A percentile compares a stretch with the other conserved stretches of the same genome.
phyloP scores from a whole-genome alignment of 2,888 invertebrate species.

The Alcis repandata region DNA sequence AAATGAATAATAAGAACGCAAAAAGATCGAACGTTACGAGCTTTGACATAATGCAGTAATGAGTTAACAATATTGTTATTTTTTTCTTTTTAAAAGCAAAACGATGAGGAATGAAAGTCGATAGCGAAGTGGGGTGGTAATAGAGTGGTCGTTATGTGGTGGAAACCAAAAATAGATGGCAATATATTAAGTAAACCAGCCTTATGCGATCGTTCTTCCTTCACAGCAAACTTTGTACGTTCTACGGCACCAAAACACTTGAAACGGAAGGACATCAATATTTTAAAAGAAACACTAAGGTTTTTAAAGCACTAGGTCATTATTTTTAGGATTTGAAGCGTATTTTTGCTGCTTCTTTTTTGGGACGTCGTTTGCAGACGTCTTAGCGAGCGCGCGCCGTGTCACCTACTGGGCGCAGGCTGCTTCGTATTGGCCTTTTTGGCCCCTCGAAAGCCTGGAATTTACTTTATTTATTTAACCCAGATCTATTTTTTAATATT shows the following conservation, averaged over 20 bases:
- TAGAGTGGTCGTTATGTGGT: conserved; percentile 57
- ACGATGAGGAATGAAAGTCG: conserved; percentile 11
- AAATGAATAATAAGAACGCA: conserved; percentile 35
- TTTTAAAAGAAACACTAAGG: conserved; percentile 55
- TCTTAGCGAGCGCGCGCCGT: conserved; percentile 73
- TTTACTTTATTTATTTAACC: conserved; percentile 15
- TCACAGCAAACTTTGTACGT: conserved; percentile 53
- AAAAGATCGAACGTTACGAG: conserved; percentile 49
- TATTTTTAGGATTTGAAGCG: conserved; percentile 61
- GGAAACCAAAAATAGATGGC: conserved; percentile 68
- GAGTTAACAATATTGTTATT: conserved; percentile 44
- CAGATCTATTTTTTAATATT: not conserved
- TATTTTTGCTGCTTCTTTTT: conserved; percentile 58
- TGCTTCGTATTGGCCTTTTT: conserved; percentile 61
- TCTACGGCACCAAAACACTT: conserved; percentile 55
- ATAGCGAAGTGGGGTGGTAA: conserved; percentile 50
- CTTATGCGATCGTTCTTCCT: conserved; percentile 59
- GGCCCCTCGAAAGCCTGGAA: conserved; percentile 61
- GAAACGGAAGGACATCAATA: conserved; percentile 42
- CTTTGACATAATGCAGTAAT: conserved; percentile 78
- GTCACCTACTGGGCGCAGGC: conserved; percentile 77
- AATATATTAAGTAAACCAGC: conserved; percentile 62
- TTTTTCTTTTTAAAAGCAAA: conserved; percentile 19
- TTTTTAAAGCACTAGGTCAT: conserved; percentile 66
- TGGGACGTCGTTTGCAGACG: conserved; percentile 68